A percentile compares a stretch with the other conserved stretches of the same genome.
Evolutionary conservation across 64 coral and sea anemone species (phyloP).

Genomic region (Catalaphyllia jardinei): DNA sequence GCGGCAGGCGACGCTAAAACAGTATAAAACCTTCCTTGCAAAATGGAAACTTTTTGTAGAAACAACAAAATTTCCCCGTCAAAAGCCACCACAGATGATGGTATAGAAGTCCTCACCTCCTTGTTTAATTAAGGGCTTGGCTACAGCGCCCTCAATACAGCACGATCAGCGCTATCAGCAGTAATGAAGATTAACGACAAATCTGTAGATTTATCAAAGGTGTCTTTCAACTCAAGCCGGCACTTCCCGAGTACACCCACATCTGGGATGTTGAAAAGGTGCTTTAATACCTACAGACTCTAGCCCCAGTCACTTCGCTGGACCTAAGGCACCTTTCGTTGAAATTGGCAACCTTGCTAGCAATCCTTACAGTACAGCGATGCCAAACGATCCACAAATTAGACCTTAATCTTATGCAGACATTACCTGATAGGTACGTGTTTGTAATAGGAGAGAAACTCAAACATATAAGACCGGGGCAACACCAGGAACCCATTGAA

Average conservation of each 20-base stretch:
- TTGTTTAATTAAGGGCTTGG: slow-evolving; percentile 29
- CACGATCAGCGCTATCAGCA: slow-evolving; percentile 31
- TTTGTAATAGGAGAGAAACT: not conserved
- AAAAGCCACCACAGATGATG: slow-evolving; percentile 1
- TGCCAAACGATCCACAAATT: slow-evolving; percentile 41
- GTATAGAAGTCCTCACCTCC: slow-evolving; percentile 15
- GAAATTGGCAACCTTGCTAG: slow-evolving; percentile 5
- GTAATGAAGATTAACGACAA: slow-evolving; percentile 16
- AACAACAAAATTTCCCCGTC: not conserved
- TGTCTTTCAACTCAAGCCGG: slow-evolving; percentile 41
- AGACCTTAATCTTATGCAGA: slow-evolving; percentile 28
- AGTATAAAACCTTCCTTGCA: slow-evolving; percentile 38
- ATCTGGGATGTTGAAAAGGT: slow-evolving; percentile 29
- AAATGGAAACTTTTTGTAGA: slow-evolving; percentile 19
- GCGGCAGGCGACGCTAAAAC: not conserved
- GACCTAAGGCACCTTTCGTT: slow-evolving; percentile 30
- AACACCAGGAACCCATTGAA: slow-evolving; percentile 34
- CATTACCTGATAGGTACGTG: not conserved
- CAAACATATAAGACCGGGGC: slow-evolving; percentile 3
- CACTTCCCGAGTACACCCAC: slow-evolving; percentile 24
- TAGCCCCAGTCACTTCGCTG: slow-evolving; percentile 12
- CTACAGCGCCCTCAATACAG: slow-evolving; percentile 50
- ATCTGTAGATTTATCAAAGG: slow-evolving; percentile 40
- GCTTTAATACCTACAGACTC: not conserved
- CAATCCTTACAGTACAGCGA: slow-evolving; percentile 38